Evolutionary conservation across 2,888 invertebrate genomes (phyloP), one percentile per base, ranked within the genome.

Genomic region (Malacosoma neustria): DNA sequence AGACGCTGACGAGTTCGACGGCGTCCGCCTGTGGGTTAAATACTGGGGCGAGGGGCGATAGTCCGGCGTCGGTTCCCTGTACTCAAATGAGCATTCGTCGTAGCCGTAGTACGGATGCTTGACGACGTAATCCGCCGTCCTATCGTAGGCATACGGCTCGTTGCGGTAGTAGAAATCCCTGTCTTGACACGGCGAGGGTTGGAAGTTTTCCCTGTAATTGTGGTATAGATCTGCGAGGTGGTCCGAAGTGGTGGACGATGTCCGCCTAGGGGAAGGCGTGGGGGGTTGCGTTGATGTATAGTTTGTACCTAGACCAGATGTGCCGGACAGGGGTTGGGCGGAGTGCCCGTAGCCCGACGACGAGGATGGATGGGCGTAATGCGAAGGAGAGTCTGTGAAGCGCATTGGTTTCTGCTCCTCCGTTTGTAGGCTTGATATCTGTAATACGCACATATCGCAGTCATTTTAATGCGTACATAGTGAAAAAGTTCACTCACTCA

Each of bases 351-450:
- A 82, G 11, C 81, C 84, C 0, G 85, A 84, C 0, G 86, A 82
- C 0, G 87, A 81, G 33, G 84, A 87, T 3, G 84, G 68, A 38
- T 79, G 86, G 3, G 87, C 86, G 67, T 91, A 91, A 57, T 91
- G 92, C 40, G 90, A 91, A 9, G 91, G 92, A 1, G 92, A 92
- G 67, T 94, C 93, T 0, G 92, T 91, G 72, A 92, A 92, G 38
- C 92, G 82, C 34, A 92, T 72, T 1, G 93, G 91, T 52, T 91
- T 89, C 49, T 87, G 87, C 44, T 89, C 89, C 36, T 87, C 87
- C 11, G 81, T 63, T 56, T 87, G 88, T 5, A 88, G 62, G 34
- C 77, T 75, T 2, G 80, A 64, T 39, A 84, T 72, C 84, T 84
- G 70, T 0, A 68, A 69, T 7, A 30, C 6, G 11, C 1, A 11